Evolutionary conservation across 1,140 invertebrate genomes (phyloP), one percentile per base, ranked within the genome.

Genomic region (Panulirus ornatus): DNA sequence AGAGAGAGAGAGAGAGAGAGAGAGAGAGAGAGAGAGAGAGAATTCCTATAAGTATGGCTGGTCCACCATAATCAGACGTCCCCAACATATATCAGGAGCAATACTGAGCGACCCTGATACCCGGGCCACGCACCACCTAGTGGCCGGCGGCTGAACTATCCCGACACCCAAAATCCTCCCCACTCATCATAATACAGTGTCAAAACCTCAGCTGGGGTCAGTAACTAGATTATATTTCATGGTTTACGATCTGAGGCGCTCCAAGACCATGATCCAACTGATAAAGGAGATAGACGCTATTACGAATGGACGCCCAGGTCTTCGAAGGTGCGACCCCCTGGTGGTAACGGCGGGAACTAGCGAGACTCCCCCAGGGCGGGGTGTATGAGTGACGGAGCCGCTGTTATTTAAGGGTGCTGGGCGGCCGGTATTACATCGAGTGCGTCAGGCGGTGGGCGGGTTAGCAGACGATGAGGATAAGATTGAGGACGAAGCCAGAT

Each of bases 271-370:
- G 84, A 86, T 86, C 84, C 78, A 47, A 76, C 84, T 58, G 84
- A 86, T 86, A 86, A 78, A 86, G 84, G 73, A 38, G 71, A 86
- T 76, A 86, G 71, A 76, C 71, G 58, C 84, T 86, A 86, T 86
- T 86, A 78, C 58, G 58, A 78, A 47, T 58, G 71, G 84, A 73
- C 54, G 84, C 34, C 76, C 47, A 42, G 16, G 34, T 19, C 44
- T 14, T 34, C 85, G 51, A 58, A 44, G 75, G 73, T n/a, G 75
- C 34, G 85, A 81, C 85, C 85, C 75, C 85, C 85, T 79, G 85
- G 73, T 79, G 85, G 73, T 66, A 22, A 54, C 51, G 85, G 85
- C 75, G 85, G 42, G 85, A 79, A 88, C 85, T 79, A 81, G 27
- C n/a, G 58, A 6, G 54, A n/a, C 22, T 36, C 42, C 85, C 75